Evolutionary conservation across 2,797 vertebrate genomes (phyloP), one percentile per base, ranked within the genome.

Genomic region (Phyllotis vaccarum): DNA sequence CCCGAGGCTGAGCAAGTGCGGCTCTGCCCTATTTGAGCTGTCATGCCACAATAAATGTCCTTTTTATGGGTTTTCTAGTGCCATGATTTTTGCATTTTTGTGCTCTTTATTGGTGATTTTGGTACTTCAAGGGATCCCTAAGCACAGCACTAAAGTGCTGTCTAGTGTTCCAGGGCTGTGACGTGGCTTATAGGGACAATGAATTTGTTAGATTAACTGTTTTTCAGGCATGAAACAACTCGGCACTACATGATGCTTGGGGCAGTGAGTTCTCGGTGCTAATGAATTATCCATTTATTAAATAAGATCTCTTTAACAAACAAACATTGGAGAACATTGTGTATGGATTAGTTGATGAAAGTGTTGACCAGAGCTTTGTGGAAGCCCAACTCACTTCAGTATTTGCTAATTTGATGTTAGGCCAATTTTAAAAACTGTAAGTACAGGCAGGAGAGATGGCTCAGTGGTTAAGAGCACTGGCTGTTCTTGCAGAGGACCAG

Each of bases 61-160:
- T 87, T 83, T 89, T 72, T 70, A 54, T 91, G 70, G 43, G 92
- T 74, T 93, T 3, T 46, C 76, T 90, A 91, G 43, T 75, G 68
- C 49, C 40, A 29, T 19, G 37, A 19, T 82, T 83, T 94, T 78
- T 83, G 37, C 52, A 64, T 80, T 86, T 86, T 70, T 54, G 17
- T 75, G 82, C n/a, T 87, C 92, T 93, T 85, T 79, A 66, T 78
- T 91, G 91, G 75, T 92, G 74, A 94, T 83, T 96, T 89, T 85
- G 58, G 56, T 22, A 56, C 92, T 91, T 91, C 24, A 94, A 95
- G 80, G 72, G 56, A 56, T 60, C 64, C 62, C 64, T 49, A 76
- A 31, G 87, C 60, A 22, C 76, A 37, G 74, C 52, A 29, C 80
- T 81, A 4, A 91, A 89, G 62, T 79, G 75, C 76, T 80, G 2